These are phyloP conservation scores for Allolobophora icterica DNA, from an alignment of 2,888 invertebrate species.

Conservation along the genomic window DNA sequence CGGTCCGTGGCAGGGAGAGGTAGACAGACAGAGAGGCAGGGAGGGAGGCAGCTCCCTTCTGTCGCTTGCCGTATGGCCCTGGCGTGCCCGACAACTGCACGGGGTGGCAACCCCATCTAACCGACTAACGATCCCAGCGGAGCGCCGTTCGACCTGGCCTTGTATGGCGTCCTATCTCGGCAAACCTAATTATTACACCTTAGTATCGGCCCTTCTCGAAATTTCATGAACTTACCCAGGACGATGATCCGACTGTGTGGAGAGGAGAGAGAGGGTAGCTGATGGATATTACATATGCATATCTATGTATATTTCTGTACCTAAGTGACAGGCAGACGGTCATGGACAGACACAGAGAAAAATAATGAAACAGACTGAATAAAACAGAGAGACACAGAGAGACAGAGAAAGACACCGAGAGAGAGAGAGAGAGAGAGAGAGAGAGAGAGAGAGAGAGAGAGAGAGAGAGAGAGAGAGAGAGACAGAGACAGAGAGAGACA, in stretches of 20 bases:
- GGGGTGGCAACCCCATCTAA: background rate
- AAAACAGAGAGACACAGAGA: background rate
- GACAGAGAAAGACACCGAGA: background rate
- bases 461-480: too few species aligned
- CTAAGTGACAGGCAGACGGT: background rate
- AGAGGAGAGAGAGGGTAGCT: background rate
- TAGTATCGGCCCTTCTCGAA: background rate
- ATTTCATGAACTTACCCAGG: background rate
- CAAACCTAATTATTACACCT: too few species aligned
- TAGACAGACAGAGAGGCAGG: background rate
- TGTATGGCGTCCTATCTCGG: background rate
- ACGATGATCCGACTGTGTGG: background rate
- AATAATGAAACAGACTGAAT: too few species aligned
- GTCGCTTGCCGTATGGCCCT: slow-evolving; percentile 19
- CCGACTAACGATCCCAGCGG: background rate
- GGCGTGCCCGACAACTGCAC: background rate
- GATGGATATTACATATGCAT: background rate
- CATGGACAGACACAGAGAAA: too few species aligned
- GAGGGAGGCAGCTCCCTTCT: background rate
- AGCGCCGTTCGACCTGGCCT: background rate
- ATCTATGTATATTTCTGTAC: background rate
- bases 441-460: too few species aligned
- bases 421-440: too few species aligned
- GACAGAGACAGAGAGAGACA: background rate
- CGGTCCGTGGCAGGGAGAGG: background rate